Conservation (phyloP, 2,888 invertebrate species). For the Salpingus planirostris region DNA sequence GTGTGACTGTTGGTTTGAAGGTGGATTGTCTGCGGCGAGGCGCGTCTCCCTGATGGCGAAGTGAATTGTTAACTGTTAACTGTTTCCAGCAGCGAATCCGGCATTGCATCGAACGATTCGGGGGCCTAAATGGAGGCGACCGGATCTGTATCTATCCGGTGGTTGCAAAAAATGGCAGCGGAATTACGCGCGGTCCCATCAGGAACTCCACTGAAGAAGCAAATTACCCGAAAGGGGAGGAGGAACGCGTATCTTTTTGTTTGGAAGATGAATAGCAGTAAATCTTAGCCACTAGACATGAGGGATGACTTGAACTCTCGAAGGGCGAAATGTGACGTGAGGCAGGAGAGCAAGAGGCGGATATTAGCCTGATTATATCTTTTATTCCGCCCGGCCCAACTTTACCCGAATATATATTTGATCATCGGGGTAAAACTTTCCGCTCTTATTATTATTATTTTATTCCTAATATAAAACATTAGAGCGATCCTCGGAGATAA, state of each 20-base stretch:
- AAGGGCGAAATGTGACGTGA: conserved; percentile 22
- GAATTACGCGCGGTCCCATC: conserved; percentile 22
- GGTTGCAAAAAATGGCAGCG: conserved; percentile 20
- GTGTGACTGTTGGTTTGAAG: too few species aligned
- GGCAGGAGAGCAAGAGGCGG: conserved; percentile 18
- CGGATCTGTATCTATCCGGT: too few species aligned
- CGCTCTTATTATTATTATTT: conserved; percentile 6
- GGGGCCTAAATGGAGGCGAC: too few species aligned
- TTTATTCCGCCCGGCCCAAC: conserved; percentile 21
- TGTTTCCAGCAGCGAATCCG: too few species aligned
- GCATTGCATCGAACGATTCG: too few species aligned
- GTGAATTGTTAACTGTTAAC: too few species aligned
- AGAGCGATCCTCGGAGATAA: conserved; percentile 1
- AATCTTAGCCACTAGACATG: conserved; percentile 36
- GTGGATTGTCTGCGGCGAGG: too few species aligned
- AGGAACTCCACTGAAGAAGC: conserved; percentile 21
- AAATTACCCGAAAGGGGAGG: conserved; percentile 27
- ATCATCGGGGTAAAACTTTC: conserved; percentile 10
- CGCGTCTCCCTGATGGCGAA: too few species aligned
- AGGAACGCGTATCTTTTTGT: conserved; percentile 26
- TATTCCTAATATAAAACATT: conserved; percentile 2
- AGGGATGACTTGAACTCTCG: conserved; percentile 31
- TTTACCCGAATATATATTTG: conserved; percentile 13
- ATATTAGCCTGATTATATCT: conserved; percentile 31
- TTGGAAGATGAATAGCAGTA: conserved; percentile 34